These are phyloP conservation scores for Drosophila obscura DNA, from an alignment of 1,140 invertebrate genomes.

Conservation along the genomic window DNA sequence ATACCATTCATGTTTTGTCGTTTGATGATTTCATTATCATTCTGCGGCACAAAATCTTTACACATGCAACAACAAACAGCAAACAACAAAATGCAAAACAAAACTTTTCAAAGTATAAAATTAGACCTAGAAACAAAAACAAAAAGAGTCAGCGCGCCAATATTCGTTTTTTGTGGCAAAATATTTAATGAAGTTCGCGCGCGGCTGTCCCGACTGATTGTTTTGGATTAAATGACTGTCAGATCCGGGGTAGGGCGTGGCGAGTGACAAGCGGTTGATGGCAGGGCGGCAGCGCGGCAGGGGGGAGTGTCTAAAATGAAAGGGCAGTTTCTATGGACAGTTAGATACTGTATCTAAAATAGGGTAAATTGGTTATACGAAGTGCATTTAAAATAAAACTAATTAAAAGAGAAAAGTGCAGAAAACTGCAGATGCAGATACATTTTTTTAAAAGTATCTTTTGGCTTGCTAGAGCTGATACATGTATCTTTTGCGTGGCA, in stretches of 20 bases:
- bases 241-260: slow-evolving; percentile 1
- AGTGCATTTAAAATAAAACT: too few relatives aligned
- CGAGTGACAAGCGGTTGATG: slow-evolving; percentile 6
- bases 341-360: too few relatives aligned
- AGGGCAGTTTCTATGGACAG: too few relatives aligned
- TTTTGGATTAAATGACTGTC: slow-evolving; percentile 60
- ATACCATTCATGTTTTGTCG: slow-evolving; percentile 71
- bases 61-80: slow-evolving; percentile 64
- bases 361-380: too few relatives aligned
- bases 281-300: background rate
- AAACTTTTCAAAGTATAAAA: background rate
- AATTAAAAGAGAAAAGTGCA: too few relatives aligned
- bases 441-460: background rate
- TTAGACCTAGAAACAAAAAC: background rate
- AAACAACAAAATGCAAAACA: background rate
- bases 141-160: slow-evolving; percentile 12
- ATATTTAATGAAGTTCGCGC: slow-evolving; percentile 73
- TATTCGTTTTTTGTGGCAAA: slow-evolving; percentile 42
- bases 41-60: slow-evolving; percentile 63
- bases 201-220: slow-evolving; percentile 48
- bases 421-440: background rate
- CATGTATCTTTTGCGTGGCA: too few relatives aligned
- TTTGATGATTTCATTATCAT: slow-evolving; percentile 79
- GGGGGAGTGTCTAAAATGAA: background rate
- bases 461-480: background rate